Evolutionary conservation across 2,888 invertebrate species (phyloP).

Genomic region (Neoascia interrupta): DNA sequence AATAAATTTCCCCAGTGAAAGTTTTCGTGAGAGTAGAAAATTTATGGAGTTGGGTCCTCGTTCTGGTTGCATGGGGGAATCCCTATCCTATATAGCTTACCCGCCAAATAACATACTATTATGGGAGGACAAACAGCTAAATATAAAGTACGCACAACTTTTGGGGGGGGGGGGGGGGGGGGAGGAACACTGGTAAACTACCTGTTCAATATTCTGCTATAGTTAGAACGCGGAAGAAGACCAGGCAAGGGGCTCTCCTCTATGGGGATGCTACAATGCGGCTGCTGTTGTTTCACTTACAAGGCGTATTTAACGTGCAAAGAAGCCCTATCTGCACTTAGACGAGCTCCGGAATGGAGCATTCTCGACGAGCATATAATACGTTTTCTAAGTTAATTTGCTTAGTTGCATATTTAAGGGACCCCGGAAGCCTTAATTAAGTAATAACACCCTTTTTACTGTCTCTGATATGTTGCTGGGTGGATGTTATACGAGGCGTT

Average conservation of each 20-base stretch:
- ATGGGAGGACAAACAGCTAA: conserved; percentile 50
- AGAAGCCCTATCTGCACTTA: conserved; percentile 30
- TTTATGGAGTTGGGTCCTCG: conserved; percentile 27
- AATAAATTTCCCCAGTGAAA: conserved; percentile 61
- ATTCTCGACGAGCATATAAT: conserved; percentile 37
- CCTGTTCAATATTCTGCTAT: conserved; percentile 47
- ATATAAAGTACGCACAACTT: conserved; percentile 56
- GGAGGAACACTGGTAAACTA: conserved; percentile 52
- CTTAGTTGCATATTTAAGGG: conserved; percentile 62
- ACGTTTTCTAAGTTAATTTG: conserved; percentile 66
- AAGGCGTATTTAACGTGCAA: conserved; percentile 19
- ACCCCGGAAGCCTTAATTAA: conserved; percentile 60
- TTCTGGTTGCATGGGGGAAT: not conserved
- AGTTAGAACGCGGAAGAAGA: conserved; percentile 21
- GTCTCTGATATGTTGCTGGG: too few relatives aligned
- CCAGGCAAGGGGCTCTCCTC: not conserved
- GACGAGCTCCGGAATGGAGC: conserved; percentile 20
- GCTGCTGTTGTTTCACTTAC: too few relatives aligned
- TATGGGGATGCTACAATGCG: too few relatives aligned
- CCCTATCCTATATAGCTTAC: not conserved
- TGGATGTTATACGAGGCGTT: too few relatives aligned
- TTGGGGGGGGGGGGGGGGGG: conserved; percentile 6
- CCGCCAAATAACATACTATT: not conserved
- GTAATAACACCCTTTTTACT: conserved; percentile 66
- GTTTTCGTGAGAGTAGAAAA: conserved; percentile 50